A percentile compares a stretch with the other conserved stretches of the same genome.
phyloP scores from a whole-genome alignment of 2,888 invertebrate species.

The Taphrorychus bicolor region DNA sequence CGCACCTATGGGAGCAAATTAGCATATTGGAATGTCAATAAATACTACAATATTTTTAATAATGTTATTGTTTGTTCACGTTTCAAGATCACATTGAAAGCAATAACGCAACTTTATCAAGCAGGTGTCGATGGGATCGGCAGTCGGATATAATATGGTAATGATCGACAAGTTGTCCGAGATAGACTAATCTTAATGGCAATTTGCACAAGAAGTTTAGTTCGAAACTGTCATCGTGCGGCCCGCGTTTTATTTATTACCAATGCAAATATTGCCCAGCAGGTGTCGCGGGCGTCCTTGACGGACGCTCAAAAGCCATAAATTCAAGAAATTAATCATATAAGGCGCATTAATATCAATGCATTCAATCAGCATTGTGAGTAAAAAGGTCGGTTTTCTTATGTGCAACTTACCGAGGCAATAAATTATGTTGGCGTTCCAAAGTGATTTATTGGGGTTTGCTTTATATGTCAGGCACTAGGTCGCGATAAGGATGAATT shows the following conservation, averaged over 20 bases:
- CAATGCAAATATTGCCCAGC: constrained; percentile 9
- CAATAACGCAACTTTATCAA: not conserved
- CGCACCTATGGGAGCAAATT: no score
- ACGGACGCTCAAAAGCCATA: constrained; percentile 4
- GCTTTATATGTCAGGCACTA: not conserved
- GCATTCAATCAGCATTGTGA: not conserved
- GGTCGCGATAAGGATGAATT: not conserved
- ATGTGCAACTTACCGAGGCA: not conserved
- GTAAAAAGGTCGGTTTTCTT: not conserved
- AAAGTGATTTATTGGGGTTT: not conserved
- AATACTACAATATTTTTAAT: no score
- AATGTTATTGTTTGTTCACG: no score
- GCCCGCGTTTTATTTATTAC: constrained; percentile 1
- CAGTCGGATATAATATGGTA: constrained; percentile 1
- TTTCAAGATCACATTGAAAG: no score
- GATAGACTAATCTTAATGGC: not conserved
- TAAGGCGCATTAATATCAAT: constrained; percentile 13
- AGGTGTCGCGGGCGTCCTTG: constrained; percentile 14
- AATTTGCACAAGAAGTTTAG: not conserved
- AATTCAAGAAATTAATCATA: constrained; percentile 10
- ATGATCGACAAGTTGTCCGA: constrained; percentile 1
- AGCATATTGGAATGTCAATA: no score
- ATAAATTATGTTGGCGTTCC: not conserved
- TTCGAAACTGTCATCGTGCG: not conserved
- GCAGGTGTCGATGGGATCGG: constrained; percentile 11